A percentile compares a stretch with the other conserved stretches of the same genome.
Conservation (phyloP, 35 echinoderm and acorn worm genomes). For the Apostichopus japonicus region DNA sequence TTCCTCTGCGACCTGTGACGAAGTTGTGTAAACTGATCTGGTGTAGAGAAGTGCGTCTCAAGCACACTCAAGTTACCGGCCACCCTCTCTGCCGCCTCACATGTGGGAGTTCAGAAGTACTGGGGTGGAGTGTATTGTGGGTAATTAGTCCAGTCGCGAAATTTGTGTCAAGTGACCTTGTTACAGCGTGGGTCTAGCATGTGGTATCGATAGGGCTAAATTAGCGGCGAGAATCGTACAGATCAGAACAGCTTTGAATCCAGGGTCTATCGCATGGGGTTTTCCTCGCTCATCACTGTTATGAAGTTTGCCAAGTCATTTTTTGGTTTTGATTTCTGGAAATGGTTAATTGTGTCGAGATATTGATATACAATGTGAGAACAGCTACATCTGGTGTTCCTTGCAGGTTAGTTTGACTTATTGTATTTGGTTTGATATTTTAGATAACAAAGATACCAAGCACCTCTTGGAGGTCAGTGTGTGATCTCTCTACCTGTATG, state of each 20-base stretch:
- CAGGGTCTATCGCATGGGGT: not conserved
- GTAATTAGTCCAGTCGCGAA: slow-evolving; percentile 8
- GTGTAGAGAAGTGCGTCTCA: not conserved
- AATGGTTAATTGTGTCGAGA: not conserved
- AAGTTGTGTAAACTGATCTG: slow-evolving; percentile 36
- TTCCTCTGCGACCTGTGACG: not conserved
- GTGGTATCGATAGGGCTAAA: not conserved
- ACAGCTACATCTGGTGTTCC: not conserved
- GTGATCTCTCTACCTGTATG: no score
- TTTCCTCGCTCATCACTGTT: not conserved
- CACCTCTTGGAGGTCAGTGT: no score
- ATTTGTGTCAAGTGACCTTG: slow-evolving; percentile 36
- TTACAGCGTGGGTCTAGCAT: not conserved
- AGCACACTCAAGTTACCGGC: slow-evolving; percentile 16
- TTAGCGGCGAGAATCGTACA: not conserved
- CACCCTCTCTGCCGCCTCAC: slow-evolving; percentile 6
- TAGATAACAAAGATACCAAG: no score
- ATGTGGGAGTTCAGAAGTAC: slow-evolving; percentile 29
- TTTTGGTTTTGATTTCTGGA: not conserved
- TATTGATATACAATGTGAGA: not conserved
- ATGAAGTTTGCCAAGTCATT: not conserved
- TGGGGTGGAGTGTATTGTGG: slow-evolving; percentile 35
- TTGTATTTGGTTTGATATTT: no score
- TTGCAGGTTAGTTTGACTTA: not conserved
- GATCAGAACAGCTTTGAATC: slow-evolving; percentile 12